Conservation (phyloP, 2,888 invertebrate species). For the Cactoblastis cactorum region DNA sequence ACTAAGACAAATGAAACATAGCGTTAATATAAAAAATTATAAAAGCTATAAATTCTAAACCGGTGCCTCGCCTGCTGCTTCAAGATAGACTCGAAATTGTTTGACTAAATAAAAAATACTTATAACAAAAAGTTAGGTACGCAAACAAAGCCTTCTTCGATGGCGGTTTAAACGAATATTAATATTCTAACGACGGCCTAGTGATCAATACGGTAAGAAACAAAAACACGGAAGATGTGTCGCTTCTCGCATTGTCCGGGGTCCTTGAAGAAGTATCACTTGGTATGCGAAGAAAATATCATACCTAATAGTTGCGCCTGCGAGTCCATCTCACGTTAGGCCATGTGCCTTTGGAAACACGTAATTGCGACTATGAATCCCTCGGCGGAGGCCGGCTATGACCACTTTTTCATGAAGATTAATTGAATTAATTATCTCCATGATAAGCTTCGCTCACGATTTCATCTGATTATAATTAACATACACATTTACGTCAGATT, state of each 20-base stretch:
- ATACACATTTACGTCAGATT: background rate
- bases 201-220: constrained; percentile 59
- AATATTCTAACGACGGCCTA: constrained; percentile 64
- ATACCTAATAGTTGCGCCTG: constrained; percentile 22
- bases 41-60: constrained; percentile 23
- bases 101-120: constrained; percentile 35
- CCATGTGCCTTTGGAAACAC: constrained; percentile 23
- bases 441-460: constrained; percentile 34
- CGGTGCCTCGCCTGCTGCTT: constrained; percentile 28
- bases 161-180: constrained; percentile 50
- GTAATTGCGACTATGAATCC: constrained; percentile 36
- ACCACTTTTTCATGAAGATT: constrained; percentile 40
- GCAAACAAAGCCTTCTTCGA: constrained; percentile 45
- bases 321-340: constrained; percentile 21
- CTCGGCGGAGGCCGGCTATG: constrained; percentile 32
- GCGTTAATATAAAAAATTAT: constrained; percentile 13
- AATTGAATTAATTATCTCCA: constrained; percentile 41
- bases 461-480: constrained; percentile 20
- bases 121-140: constrained; percentile 35
- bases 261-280: constrained; percentile 57
- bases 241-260: constrained; percentile 55
- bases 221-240: constrained; percentile 68
- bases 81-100: constrained; percentile 25
- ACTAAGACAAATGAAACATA: constrained; percentile 1
- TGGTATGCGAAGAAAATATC: constrained; percentile 27